Base-by-base conservation (phyloP, 2,113 vertebrate genomes). In the Micronisus gabar region DNA sequence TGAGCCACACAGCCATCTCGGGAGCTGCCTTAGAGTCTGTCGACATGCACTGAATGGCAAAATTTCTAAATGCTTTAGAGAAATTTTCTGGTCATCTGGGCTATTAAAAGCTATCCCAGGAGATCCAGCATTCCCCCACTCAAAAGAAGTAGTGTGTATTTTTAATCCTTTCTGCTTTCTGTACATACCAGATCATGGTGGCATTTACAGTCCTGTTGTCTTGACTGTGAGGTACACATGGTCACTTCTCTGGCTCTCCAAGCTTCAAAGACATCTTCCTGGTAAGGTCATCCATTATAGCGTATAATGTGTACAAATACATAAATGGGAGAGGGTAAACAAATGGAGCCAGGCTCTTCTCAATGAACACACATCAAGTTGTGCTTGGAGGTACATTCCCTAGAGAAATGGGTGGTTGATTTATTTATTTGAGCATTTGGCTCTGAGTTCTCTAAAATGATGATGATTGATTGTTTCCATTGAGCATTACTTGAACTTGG, bases 371-470 rank as follows among this genome's bases (percentile, higher is more conserved):
- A 8, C 17, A 4, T 6, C 5, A 40, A 47, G 47, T 38, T 52
- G 62, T 55, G 40, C 45, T 20, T 61, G 40, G 47, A 66, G 27
- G 13, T 13, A 15, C 19, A 20, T 18, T 18, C 26, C 36, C 47
- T 41, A 34, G 63, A 67, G 22, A 88, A 71, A 53, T 4, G 3
- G 62, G 34, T 36, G n/a, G 32, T 52, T 67, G 40, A 10, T 36
- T 16, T 6, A 27, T 26, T 52, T 14, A 53, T 34, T 40, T 40
- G 8, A 16, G 12, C 41, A n/a, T 34, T 47, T 53, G 34, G 27
- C 52, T 61, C 15, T 0, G 0, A 15, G 16, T 12, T 47, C 61
- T 63, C 36, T 9, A 14, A 73, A 66, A 32, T 0, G 1, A 12
- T 3, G 8, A 40, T 27, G 14, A 52, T 53, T 13, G 52, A 17